These are phyloP conservation scores for Meghimatium bilineatum DNA, from an alignment of 2,888 invertebrate species.

Conservation along the genomic window DNA sequence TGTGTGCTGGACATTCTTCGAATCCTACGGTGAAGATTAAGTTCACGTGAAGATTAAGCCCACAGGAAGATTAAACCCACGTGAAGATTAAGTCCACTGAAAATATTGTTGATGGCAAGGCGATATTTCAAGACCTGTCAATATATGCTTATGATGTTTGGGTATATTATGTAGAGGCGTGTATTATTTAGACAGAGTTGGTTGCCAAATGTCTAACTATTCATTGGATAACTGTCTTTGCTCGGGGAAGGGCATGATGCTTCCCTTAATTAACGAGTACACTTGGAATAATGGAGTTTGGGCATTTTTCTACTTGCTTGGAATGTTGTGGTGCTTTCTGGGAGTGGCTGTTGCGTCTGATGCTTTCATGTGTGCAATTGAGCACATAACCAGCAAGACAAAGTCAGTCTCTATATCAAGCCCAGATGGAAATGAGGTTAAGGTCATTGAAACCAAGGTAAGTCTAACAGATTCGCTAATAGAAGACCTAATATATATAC, in stretches of 20 bases:
- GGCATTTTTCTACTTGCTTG: constrained; percentile 77
- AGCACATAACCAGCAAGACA: constrained; percentile 81
- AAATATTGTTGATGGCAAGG: too few species aligned
- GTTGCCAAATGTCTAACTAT: constrained; percentile 8
- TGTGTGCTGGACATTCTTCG: too few species aligned
- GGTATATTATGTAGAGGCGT: too few species aligned
- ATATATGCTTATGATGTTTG: too few species aligned
- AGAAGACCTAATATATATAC: too few species aligned
- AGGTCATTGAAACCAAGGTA: constrained; percentile 79
- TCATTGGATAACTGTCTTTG: constrained; percentile 54
- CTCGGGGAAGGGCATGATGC: constrained; percentile 74
- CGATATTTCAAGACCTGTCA: too few species aligned
- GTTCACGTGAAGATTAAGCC: too few species aligned
- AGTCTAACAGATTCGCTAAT: background rate
- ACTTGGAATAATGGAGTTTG: constrained; percentile 78
- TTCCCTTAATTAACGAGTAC: constrained; percentile 79
- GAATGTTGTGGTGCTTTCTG: constrained; percentile 80
- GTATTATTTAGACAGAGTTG: too few species aligned
- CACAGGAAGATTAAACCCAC: too few species aligned
- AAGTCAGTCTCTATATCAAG: constrained; percentile 76
- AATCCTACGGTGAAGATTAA: too few species aligned
- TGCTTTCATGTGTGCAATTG: constrained; percentile 81
- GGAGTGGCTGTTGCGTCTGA: constrained; percentile 82
- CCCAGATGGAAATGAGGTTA: constrained; percentile 60
- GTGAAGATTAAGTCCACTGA: too few species aligned